Percentiles rank a stretch among this genome's conserved stretches.
Conservation (phyloP, 1,140 invertebrate genomes). For the Asobara japonica region DNA sequence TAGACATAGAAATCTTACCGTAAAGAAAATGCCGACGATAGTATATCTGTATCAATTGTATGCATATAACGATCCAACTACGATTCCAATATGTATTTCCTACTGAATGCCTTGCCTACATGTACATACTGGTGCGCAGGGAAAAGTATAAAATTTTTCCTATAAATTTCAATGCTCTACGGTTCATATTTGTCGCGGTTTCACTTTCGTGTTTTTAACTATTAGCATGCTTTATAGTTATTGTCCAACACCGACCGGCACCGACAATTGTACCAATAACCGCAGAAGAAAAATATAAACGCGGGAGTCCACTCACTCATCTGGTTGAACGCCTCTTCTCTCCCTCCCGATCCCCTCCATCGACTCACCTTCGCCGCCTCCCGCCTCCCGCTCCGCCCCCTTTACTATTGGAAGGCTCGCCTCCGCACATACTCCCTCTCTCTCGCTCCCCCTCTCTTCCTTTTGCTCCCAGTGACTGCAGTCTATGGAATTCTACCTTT, state of each 20-base stretch:
- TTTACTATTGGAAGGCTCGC: neutral
- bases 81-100: constrained; percentile 6
- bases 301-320: neutral
- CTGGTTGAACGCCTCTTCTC: neutral
- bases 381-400: neutral
- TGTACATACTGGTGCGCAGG: neutral
- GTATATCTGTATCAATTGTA: constrained; percentile 68
- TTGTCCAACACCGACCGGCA: constrained; percentile 56
- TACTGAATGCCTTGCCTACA: neutral
- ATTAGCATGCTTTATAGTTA: constrained; percentile 64
- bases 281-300: neutral
- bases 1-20: constrained; percentile 41
- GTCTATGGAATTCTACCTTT: constrained; percentile 45
- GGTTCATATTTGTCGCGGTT: constrained; percentile 60
- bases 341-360: neutral
- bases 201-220: constrained; percentile 43
- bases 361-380: neutral
- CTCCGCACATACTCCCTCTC: neutral
- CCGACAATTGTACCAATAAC: neutral
- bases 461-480: neutral
- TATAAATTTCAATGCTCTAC: constrained; percentile 17
- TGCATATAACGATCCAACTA: constrained; percentile 53
- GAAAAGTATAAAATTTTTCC: neutral
- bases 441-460: neutral
- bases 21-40: constrained; percentile 53